A percentile compares a stretch with the other conserved stretches of the same genome.
Conservation (phyloP, 2,113 vertebrate species). For the Colaptes auratus region DNA sequence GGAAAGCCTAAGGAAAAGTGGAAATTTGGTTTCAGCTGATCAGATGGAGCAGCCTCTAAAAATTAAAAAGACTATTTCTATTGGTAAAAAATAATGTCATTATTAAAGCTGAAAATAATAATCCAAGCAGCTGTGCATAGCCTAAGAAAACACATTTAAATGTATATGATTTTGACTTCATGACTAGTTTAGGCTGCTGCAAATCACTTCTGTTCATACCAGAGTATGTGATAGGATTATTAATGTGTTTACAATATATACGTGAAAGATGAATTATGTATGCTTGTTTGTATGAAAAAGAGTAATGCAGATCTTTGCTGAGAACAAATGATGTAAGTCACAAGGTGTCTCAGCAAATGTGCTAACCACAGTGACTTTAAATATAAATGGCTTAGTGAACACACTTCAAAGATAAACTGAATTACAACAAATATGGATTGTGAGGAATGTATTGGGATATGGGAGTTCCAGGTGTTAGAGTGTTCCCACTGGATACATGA, state of each 20-base stretch:
- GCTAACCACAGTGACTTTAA: not conserved
- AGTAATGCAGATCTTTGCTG: not conserved
- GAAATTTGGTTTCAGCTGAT: not conserved
- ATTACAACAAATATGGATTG: not conserved
- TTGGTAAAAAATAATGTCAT: not conserved
- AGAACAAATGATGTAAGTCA: not conserved
- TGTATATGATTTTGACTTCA: not conserved
- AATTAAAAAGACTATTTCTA: not conserved
- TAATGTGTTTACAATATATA: constrained; percentile 6
- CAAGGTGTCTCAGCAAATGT: not conserved
- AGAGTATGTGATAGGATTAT: not conserved
- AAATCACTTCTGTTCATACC: not conserved
- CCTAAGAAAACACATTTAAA: not conserved
- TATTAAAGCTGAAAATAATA: not conserved
- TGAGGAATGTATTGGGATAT: not conserved
- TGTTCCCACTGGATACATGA: not conserved
- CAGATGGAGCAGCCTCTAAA: not conserved
- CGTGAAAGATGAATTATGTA: not conserved
- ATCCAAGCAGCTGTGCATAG: not conserved
- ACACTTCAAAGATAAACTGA: not conserved
- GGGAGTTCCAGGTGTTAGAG: not conserved
- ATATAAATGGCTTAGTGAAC: not conserved
- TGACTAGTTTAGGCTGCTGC: not conserved
- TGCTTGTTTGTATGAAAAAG: not conserved
- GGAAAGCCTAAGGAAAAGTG: not conserved